These are phyloP conservation scores for Gila robusta DNA, from an alignment of 2,797 vertebrate genomes.

Conservation along the genomic window DNA sequence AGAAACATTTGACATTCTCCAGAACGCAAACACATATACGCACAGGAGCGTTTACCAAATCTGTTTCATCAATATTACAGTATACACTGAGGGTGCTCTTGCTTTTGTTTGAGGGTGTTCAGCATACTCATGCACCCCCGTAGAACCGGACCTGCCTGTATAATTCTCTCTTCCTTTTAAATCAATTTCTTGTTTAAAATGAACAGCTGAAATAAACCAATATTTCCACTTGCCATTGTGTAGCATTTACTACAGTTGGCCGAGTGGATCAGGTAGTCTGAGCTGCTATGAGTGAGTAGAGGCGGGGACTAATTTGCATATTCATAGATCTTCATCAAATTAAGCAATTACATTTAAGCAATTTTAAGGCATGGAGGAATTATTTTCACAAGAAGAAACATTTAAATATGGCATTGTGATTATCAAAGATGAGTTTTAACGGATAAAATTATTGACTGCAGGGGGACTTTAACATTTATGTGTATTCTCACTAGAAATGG, in stretches of 20 bases:
- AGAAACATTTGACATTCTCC: not conserved
- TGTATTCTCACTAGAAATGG: conserved; percentile 20
- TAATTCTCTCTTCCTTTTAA: not conserved
- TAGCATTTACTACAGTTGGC: not conserved
- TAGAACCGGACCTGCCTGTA: no score
- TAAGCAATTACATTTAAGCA: not conserved
- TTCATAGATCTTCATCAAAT: not conserved
- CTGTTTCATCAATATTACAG: not conserved
- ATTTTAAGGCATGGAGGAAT: not conserved
- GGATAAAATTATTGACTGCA: not conserved
- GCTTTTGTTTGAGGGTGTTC: not conserved
- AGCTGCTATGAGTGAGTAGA: not conserved
- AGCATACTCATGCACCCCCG: not conserved
- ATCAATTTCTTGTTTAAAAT: not conserved
- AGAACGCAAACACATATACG: not conserved
- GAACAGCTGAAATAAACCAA: not conserved
- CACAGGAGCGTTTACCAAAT: not conserved
- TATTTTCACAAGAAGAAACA: not conserved
- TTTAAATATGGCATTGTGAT: not conserved
- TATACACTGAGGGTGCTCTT: not conserved
- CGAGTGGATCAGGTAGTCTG: not conserved
- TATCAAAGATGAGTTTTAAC: not conserved
- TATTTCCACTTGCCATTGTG: not conserved
- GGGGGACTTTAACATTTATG: not conserved
- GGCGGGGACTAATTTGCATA: not conserved